Evolutionary conservation across 1,140 invertebrate genomes (phyloP).

Genomic region (Augochlora pura): DNA sequence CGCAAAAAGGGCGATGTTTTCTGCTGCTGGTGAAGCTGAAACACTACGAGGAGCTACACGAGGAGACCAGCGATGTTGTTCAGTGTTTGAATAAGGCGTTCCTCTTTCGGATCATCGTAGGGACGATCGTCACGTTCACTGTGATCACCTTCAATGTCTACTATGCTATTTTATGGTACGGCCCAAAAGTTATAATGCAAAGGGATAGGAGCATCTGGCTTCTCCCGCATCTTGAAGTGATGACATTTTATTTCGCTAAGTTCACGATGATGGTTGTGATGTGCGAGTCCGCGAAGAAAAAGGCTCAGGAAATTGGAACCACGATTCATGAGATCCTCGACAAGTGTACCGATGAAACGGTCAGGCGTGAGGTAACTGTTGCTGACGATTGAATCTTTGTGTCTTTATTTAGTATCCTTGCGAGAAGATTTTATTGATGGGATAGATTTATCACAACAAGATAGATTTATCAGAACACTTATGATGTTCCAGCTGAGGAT

Average conservation of each 20-base stretch:
- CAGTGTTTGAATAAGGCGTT: constrained; percentile 69
- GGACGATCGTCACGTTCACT: constrained; percentile 68
- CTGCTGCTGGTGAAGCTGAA: constrained; percentile 68
- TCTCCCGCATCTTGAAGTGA: constrained; percentile 49
- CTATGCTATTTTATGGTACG: constrained; percentile 65
- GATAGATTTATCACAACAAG: too few species aligned
- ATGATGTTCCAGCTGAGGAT: constrained; percentile 62
- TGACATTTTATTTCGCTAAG: constrained; percentile 67
- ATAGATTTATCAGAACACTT: background rate
- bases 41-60: constrained; percentile 66
- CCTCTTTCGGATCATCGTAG: constrained; percentile 59
- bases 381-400: too few species aligned
- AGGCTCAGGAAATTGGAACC: constrained; percentile 61
- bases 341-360: constrained; percentile 59
- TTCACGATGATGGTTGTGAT: constrained; percentile 64
- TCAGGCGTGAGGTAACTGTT: constrained; percentile 71
- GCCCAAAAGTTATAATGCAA: fast-evolving
- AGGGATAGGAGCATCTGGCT: constrained; percentile 69
- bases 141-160: constrained; percentile 73
- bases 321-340: constrained; percentile 68
- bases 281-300: constrained; percentile 68
- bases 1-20: constrained; percentile 64
- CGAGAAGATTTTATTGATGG: too few species aligned
- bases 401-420: too few species aligned
- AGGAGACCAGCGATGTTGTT: constrained; percentile 67